These are phyloP conservation scores for Heterohyrax brucei DNA, from an alignment of 2,797 vertebrate genomes.

Conservation along the genomic window DNA sequence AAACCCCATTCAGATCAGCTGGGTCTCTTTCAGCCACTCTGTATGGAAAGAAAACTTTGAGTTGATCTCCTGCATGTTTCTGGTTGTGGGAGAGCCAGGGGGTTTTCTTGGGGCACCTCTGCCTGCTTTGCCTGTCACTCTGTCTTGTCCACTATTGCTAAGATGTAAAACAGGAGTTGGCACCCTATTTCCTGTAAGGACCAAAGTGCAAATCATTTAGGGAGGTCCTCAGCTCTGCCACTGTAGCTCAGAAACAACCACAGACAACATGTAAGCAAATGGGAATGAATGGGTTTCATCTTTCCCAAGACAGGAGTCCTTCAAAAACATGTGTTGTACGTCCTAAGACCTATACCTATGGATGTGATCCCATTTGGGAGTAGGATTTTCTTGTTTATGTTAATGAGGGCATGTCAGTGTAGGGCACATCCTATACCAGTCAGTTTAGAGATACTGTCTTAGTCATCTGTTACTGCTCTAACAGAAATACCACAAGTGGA, in stretches of 20 bases:
- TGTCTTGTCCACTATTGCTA: neutral
- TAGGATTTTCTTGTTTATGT: neutral
- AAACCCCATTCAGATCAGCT: neutral
- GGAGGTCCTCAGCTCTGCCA: neutral
- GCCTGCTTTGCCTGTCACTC: neutral
- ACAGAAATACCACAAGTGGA: no score
- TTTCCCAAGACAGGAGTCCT: neutral
- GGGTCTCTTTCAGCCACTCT: neutral
- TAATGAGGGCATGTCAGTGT: neutral
- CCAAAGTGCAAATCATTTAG: neutral
- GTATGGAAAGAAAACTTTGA: neutral
- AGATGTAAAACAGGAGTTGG: neutral
- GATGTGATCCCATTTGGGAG: neutral
- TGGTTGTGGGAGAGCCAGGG: neutral
- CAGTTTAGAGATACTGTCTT: neutral
- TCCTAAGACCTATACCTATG: neutral
- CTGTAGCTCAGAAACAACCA: neutral
- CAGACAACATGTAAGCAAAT: neutral
- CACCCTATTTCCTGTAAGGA: neutral
- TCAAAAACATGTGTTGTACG: neutral
- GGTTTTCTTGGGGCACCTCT: neutral
- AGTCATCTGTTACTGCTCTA: no score
- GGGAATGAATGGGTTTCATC: neutral
- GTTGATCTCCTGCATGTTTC: neutral
- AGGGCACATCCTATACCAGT: neutral